Evolutionary conservation across 2,113 vertebrate genomes (phyloP).

Genomic region (Panurus biarmicus): DNA sequence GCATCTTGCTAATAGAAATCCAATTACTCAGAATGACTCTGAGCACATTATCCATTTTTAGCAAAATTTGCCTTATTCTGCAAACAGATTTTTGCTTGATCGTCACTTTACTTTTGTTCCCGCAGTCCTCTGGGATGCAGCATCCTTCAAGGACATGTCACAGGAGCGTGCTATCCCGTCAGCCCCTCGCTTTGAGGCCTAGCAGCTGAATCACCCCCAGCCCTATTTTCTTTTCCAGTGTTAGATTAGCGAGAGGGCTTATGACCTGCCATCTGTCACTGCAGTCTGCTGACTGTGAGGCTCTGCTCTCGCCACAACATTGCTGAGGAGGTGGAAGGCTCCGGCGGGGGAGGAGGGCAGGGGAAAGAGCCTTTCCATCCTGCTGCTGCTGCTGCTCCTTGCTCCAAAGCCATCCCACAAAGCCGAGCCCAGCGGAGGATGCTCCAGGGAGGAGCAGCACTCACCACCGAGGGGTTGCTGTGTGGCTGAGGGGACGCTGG

Average conservation of each 20-base stretch:
- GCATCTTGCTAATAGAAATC: slow-evolving; percentile 41
- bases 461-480: neutral
- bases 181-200: slow-evolving; percentile 41
- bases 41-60: slow-evolving; percentile 42
- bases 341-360: neutral
- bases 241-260: slow-evolving; percentile 65
- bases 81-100: slow-evolving; percentile 20
- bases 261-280: slow-evolving; percentile 66
- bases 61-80: slow-evolving; percentile 1
- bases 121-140: slow-evolving; percentile 1
- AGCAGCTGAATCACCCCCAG: slow-evolving; percentile 57
- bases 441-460: neutral
- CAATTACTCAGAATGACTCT: slow-evolving; percentile 3
- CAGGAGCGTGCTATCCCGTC: slow-evolving; percentile 36
- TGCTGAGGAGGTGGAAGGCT: slow-evolving; percentile 62
- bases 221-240: slow-evolving; percentile 61
- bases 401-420: neutral
- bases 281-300: slow-evolving; percentile 53
- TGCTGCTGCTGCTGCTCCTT: neutral
- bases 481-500: fast-evolving
- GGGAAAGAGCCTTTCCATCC: neutral
- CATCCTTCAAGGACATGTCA: slow-evolving; percentile 62
- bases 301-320: slow-evolving; percentile 39
- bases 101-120: slow-evolving; percentile 35
- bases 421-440: neutral